phyloP scores from a whole-genome alignment of 2,113 vertebrate species.

The Brachypodius melanocephalos region DNA sequence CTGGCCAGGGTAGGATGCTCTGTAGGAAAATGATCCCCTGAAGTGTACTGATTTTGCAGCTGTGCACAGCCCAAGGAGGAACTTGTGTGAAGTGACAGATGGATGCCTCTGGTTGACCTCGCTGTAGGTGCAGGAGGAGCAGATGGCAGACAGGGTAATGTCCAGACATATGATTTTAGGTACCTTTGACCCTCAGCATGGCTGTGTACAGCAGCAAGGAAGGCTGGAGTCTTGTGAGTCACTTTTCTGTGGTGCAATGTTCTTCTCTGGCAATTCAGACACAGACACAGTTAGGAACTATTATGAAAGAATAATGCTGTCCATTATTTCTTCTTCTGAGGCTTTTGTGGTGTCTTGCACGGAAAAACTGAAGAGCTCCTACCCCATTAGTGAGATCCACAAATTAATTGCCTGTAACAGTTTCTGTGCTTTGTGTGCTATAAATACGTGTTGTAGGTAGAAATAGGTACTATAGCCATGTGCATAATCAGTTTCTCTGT shows the following conservation, averaged over 20 bases:
- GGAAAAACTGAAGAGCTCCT: neutral
- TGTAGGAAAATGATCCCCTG: neutral
- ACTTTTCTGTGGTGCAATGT: rapidly evolving
- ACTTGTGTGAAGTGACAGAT: neutral
- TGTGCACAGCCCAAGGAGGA: neutral
- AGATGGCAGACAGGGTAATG: neutral
- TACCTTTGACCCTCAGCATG: neutral
- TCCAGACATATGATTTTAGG: neutral
- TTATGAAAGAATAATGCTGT: neutral
- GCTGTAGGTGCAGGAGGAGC: neutral
- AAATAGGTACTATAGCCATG: neutral
- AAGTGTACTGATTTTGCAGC: neutral
- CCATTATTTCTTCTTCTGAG: neutral
- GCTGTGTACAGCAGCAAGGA: neutral
- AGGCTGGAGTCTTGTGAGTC: neutral
- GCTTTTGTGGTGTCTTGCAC: neutral
- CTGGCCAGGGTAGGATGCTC: neutral
- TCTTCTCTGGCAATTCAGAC: neutral
- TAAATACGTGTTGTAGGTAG: neutral
- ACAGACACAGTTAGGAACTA: neutral
- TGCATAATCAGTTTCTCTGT: neutral
- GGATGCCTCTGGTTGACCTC: neutral
- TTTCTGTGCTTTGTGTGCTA: neutral
- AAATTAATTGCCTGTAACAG: neutral
- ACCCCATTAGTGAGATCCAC: neutral